Percentiles rank a stretch among this genome's conserved stretches.
Conservation (phyloP, 92 coral and sea anemone species). For the Heliopora coerulea region DNA sequence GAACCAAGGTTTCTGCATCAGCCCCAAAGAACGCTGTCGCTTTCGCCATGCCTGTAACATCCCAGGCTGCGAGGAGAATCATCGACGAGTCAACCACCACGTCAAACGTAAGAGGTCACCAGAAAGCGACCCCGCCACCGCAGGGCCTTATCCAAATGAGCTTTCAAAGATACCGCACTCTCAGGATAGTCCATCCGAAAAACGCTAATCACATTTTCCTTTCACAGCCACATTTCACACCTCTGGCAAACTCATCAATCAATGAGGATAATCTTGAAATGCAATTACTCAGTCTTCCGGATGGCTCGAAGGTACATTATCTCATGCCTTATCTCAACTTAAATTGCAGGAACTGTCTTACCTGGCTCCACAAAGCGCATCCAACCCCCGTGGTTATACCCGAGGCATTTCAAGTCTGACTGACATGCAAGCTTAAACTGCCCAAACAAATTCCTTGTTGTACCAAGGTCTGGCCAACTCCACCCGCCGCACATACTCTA, state of each 20-base stretch:
- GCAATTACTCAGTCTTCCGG: not conserved
- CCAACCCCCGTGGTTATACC: no score
- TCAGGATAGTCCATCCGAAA: not conserved
- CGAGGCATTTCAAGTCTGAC: no score
- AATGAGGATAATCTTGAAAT: not conserved
- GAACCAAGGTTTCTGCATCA: conserved; percentile 14
- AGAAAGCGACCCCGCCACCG: not conserved
- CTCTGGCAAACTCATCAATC: not conserved
- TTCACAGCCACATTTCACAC: not conserved
- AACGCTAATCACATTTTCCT: no score
- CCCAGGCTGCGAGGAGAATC: not conserved
- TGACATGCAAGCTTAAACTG: no score
- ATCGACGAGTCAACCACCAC: conserved; percentile 9
- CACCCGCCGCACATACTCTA: no score
- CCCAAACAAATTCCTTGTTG: no score
- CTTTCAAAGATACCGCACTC: not conserved
- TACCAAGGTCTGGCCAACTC: no score
- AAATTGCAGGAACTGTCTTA: not conserved
- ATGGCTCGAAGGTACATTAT: conserved; percentile 6
- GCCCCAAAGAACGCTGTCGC: not conserved
- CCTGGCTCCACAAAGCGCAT: no score
- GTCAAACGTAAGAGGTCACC: not conserved
- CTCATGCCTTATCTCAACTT: not conserved
- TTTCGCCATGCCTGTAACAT: conserved; percentile 2
- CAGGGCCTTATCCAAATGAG: not conserved